Base-by-base conservation (phyloP, 2,797 vertebrate genomes). In the Toxotes lorentzi region DNA sequence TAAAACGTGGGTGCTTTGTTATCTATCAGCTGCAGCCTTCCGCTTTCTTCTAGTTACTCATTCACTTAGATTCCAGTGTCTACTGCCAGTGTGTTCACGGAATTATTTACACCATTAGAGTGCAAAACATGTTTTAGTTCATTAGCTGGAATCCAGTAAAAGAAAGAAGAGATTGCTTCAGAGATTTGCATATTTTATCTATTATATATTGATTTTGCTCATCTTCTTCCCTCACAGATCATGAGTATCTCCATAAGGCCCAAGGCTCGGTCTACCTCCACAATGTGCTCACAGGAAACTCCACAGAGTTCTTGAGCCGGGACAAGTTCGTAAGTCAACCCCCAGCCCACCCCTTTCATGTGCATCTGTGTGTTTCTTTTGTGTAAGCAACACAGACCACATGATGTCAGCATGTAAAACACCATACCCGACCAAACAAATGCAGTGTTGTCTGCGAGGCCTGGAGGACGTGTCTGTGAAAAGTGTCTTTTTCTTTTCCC, bases 161-260 rank as follows among this genome's bases (percentile, higher is more conserved):
- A 30, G 27, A 30, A 30, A 30, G 27, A 27, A 27, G 27, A 27
- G 27, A 30, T 30, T 30, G 27, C 27, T 30, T 30, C 27, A 30
- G 27, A 30, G 27, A 30, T 30, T 30, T 30, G 27, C 27, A 30
- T 60, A 11, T 21, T 7, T 3, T 14, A 4, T 17, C 2, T 50
- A 2, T n/a, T 17, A 43, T 23, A 3, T 21, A 12, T 53, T 30
- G 0, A 27, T 53, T 59, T 51, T 62, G 41, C 6, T 57, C 10
- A n/a, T n/a, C n/a, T 47, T 61, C 24, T 19, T 66, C 59, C 23
- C 11, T 30, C 60, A 48, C 83, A 99, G 98, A 97, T 88, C 68
- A 92, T n/a, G 96, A 99, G 87, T 99, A 97, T 90, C 94, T 99
- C 58, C 95, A 94, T 76, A 81, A 21, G 75, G 82, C 64, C 1